Base-by-base conservation (phyloP, 2,888 invertebrate species). In the Blastobasis lacticolella region DNA sequence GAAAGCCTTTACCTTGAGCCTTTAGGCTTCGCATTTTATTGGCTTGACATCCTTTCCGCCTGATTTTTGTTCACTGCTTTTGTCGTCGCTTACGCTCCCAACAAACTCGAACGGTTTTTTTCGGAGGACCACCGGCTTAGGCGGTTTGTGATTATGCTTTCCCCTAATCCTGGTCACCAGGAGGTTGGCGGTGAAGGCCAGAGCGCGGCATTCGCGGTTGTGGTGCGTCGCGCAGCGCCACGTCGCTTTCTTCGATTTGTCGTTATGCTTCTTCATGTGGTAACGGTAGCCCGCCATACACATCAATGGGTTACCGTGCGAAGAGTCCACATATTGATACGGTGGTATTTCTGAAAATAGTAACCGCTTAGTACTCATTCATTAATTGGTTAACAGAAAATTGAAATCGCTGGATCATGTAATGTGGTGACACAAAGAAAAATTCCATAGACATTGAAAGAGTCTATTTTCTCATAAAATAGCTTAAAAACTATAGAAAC, bases 201-300 rank as follows among this genome's bases (percentile, higher is more conserved):
- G 57, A 0, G 71, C 73, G 5, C 58, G 56, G 49, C 74, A 73
- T 0, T 64, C 64, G 38, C 60, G 64, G 38, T 63, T 64, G 38
- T 64, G 61, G 45, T 73, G 68, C 0, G 70, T 68, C 4, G 73
- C 71, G 38, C 75, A 75, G 37, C 62, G 62, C 73, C 74, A 75
- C 10, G 53, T 57, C 4, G 42, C 10, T 23, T 51, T 51, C 6
- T 44, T 53, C 36, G 45, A 37, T 7, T 52, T 50, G 7, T n/a
- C 54, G 9, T 55, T 44, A 8, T 6, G 50, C 44, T 52, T 55
- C 37, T 54, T 57, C 53, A 57, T 52, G 0, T 56, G 58, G 46
- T 54, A 60, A n/a, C 54, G 51, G 46, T 57, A 60, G 6, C 60
- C 60, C 6, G 47, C 49, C 5, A 59, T 52, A 4, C 50, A 44